phyloP scores from a whole-genome alignment of 2,113 vertebrate species.

The Chionis minor region DNA sequence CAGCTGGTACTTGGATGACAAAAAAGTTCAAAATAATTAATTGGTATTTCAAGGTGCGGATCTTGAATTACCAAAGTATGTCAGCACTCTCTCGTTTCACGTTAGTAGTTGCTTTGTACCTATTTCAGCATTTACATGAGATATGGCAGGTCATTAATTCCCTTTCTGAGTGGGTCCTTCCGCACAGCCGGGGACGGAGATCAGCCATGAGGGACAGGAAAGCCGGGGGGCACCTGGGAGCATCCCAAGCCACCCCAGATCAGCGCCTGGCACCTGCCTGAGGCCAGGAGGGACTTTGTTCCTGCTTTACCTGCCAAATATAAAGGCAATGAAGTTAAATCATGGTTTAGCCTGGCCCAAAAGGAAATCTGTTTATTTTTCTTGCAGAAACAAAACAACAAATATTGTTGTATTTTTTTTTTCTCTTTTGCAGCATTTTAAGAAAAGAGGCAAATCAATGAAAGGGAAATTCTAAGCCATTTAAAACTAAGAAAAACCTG shows the following conservation, averaged over 20 bases:
- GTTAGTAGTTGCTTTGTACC: background rate
- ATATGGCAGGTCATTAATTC: background rate
- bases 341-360: background rate
- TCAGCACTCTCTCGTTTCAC: background rate
- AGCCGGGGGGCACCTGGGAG: fast-evolving
- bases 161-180: background rate
- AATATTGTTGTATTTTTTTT: no score
- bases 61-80: background rate
- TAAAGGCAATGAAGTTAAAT: fast-evolving
- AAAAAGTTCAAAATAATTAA: background rate
- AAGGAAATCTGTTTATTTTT: background rate
- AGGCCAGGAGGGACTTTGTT: no score
- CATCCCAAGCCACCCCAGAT: fast-evolving
- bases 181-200: background rate
- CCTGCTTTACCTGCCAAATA: background rate
- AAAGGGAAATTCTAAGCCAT: background rate
- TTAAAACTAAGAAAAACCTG: background rate
- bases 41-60: background rate
- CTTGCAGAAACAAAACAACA: background rate
- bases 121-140: background rate
- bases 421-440: background rate
- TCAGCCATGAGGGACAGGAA: background rate
- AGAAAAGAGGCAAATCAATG: background rate
- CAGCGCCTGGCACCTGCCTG: background rate
- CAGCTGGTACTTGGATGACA: background rate